Percentiles rank a stretch among this genome's conserved stretches.
These are phyloP conservation scores for Coranthus polyacanthus DNA, from an alignment of 2,797 vertebrate species.

Conservation along the genomic window DNA sequence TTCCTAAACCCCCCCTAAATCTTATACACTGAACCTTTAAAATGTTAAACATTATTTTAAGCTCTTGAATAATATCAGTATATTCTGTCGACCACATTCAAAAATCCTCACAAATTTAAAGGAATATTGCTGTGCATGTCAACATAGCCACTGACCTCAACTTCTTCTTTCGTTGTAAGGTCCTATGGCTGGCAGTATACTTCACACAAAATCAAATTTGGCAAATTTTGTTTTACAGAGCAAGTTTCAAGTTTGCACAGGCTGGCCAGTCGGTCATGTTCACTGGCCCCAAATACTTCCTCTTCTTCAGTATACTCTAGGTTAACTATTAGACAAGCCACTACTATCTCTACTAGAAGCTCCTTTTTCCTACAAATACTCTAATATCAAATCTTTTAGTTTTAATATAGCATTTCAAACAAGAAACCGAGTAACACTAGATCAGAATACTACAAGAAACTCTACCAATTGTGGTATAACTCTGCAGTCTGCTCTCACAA, in stretches of 20 bases:
- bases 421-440: not conserved
- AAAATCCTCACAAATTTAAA: constrained; percentile 22
- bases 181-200: constrained; percentile 40
- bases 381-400: constrained; percentile 5
- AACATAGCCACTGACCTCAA: constrained; percentile 43
- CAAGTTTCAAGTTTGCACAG: not conserved
- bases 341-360: not conserved
- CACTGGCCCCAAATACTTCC: accelerated
- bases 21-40: too few species aligned
- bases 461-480: constrained; percentile 3
- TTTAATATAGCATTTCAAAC: not conserved
- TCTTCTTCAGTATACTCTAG: not conserved
- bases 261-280: not conserved
- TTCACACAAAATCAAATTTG: constrained; percentile 57
- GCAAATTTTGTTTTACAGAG: not conserved
- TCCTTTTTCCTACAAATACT: not conserved
- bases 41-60: too few species aligned
- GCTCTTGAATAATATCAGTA: too few species aligned
- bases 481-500: too few species aligned
- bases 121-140: constrained; percentile 45
- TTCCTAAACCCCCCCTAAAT: too few species aligned
- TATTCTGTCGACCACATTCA: not conserved
- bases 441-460: not conserved
- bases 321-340: not conserved
- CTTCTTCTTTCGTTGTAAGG: constrained; percentile 4